Evolutionary conservation across 2,888 invertebrate species (phyloP).

Genomic region (Caenorhabditis imperialis): DNA sequence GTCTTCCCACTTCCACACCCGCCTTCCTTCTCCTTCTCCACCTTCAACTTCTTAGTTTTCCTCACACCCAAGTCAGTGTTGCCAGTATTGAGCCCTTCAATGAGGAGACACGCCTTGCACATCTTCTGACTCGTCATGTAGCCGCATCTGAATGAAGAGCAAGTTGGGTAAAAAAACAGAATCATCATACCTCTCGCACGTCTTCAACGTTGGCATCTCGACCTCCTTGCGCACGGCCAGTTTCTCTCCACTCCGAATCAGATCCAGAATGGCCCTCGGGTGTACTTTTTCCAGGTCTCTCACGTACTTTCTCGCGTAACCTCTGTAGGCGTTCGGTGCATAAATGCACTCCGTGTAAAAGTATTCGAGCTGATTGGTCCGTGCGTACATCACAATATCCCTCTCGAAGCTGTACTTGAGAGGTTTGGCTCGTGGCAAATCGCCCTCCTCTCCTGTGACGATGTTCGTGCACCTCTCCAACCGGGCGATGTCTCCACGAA

Average conservation of each 20-base stretch:
- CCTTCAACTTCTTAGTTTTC: constrained; percentile 38
- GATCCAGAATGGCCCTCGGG: constrained; percentile 82
- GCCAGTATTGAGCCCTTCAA: constrained; percentile 89
- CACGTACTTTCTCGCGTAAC: constrained; percentile 85
- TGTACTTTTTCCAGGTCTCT: constrained; percentile 95
- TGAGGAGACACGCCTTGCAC: constrained; percentile 94
- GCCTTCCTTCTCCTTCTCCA: background rate
- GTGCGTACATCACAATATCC: constrained; percentile 92
- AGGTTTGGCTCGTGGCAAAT: constrained; percentile 74
- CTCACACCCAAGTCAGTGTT: constrained; percentile 53
- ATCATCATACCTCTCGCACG: constrained; percentile 54
- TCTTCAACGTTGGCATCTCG: constrained; percentile 83
- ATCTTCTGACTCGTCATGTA: constrained; percentile 90
- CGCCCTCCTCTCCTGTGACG: constrained; percentile 71
- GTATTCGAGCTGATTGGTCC: constrained; percentile 94
- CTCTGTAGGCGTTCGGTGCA: constrained; percentile 92
- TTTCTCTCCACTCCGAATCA: constrained; percentile 82
- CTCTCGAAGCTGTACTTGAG: constrained; percentile 92
- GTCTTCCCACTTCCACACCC: constrained; percentile 18
- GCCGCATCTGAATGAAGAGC: constrained; percentile 84
- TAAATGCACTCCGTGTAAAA: constrained; percentile 99
- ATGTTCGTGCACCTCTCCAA: constrained; percentile 65
- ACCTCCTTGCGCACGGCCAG: constrained; percentile 88
- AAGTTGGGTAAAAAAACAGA: background rate
- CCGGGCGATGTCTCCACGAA: constrained; percentile 92